Evolutionary conservation across 1,140 invertebrate species (phyloP).

Genomic region (Halesus radiatus): DNA sequence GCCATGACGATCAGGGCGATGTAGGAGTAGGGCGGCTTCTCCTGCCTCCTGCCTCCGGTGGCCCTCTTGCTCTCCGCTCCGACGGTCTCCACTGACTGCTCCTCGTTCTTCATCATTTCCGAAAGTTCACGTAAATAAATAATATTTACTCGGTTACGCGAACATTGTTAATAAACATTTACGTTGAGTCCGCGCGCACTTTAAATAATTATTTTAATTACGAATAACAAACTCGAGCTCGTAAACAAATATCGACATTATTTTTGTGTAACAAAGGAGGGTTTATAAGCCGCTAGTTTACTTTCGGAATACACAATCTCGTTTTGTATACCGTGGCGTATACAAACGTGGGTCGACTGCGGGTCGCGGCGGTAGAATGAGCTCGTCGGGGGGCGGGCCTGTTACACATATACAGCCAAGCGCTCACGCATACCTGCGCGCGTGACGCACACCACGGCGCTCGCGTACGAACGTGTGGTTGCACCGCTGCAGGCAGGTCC

Average conservation of each 20-base stretch:
- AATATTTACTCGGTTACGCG: constrained; percentile 30
- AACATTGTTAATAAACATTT: constrained; percentile 45
- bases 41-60: constrained; percentile 79
- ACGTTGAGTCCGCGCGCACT: constrained; percentile 37
- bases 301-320: constrained; percentile 27
- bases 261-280: constrained; percentile 36
- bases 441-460: background rate
- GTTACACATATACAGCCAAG: background rate
- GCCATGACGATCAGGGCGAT: constrained; percentile 98
- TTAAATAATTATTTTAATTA: constrained; percentile 47
- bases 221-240: constrained; percentile 40
- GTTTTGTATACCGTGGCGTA: constrained; percentile 29
- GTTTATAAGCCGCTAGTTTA: constrained; percentile 39
- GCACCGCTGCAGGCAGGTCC: too few relatives aligned
- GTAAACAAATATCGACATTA: constrained; percentile 45
- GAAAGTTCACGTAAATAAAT: constrained; percentile 12
- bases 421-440: background rate
- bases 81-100: constrained; percentile 62
- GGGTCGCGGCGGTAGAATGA: constrained; percentile 16
- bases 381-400: background rate
- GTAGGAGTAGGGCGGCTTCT: constrained; percentile 97
- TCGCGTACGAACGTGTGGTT: background rate
- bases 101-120: constrained; percentile 65
- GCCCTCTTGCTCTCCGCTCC: constrained; percentile 59
- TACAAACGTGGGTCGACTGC: constrained; percentile 32